Evolutionary conservation across 2,888 invertebrate species (phyloP).

Genomic region (Antheraea yamamai): DNA sequence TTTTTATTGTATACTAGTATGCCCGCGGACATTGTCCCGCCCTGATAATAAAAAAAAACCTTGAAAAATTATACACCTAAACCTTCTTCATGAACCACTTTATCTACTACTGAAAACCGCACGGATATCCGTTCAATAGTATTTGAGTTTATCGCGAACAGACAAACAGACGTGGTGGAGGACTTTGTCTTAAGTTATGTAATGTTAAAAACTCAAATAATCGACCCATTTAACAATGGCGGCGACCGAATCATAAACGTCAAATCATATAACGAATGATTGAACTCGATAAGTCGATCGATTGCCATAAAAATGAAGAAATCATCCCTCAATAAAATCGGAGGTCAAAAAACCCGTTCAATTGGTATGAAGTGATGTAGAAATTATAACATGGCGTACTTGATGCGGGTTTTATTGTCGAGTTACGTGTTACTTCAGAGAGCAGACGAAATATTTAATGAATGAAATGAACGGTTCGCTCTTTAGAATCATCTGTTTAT

Average conservation of each 20-base stretch:
- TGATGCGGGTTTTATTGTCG: conserved; percentile 61
- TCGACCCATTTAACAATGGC: neutral
- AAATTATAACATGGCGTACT: conserved; percentile 49
- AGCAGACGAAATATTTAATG: conserved; percentile 38
- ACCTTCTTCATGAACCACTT: too few species aligned
- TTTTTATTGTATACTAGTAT: too few species aligned
- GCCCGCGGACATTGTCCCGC: too few species aligned
- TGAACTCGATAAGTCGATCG: conserved; percentile 48
- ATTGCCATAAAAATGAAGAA: conserved; percentile 51
- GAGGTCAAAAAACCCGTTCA: conserved; percentile 38
- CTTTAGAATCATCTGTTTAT: conserved; percentile 1
- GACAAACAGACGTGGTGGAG: too few species aligned
- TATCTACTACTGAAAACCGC: too few species aligned
- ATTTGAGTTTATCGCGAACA: too few species aligned
- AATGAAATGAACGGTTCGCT: conserved; percentile 29
- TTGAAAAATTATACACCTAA: too few species aligned
- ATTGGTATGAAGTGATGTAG: conserved; percentile 53
- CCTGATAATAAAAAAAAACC: too few species aligned
- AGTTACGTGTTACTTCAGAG: conserved; percentile 15
- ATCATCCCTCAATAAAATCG: conserved; percentile 42
- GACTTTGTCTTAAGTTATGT: too few species aligned
- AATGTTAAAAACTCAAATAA: neutral
- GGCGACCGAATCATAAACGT: neutral
- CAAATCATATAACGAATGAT: conserved; percentile 9
- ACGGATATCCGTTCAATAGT: too few species aligned